These are phyloP conservation scores for Microctonus hyperodae DNA, from an alignment of 2,888 invertebrate species.

Conservation along the genomic window DNA sequence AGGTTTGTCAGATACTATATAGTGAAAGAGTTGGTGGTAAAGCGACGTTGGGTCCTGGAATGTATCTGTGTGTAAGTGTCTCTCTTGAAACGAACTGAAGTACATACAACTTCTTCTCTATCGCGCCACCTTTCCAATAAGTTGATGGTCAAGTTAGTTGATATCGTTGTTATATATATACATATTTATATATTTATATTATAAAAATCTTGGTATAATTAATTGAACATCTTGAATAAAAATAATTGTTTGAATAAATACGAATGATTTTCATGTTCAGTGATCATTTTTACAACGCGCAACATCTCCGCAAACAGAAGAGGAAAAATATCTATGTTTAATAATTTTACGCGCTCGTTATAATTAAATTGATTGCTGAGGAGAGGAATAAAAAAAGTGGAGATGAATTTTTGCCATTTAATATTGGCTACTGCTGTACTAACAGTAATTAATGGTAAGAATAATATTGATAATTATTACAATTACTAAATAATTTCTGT, in stretches of 20 bases:
- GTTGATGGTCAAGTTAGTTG: neutral
- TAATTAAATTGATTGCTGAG: neutral
- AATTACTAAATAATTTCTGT: neutral
- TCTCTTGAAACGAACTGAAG: neutral
- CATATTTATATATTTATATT: too few relatives aligned
- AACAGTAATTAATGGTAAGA: constrained; percentile 42
- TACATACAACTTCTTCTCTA: neutral
- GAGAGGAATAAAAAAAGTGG: neutral
- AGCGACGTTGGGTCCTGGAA: neutral
- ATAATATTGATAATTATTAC: neutral
- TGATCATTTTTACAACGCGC: neutral
- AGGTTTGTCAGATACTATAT: constrained; percentile 3
- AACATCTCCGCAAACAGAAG: neutral
- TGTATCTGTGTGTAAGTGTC: neutral
- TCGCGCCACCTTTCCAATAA: neutral
- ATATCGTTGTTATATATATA: neutral
- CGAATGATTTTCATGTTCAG: neutral
- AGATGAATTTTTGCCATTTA: constrained; percentile 42
- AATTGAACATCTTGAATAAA: neutral
- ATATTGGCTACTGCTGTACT: constrained; percentile 40
- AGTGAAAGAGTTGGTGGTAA: neutral
- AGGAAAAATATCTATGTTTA: neutral
- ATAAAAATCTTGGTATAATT: neutral
- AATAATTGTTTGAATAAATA: neutral
- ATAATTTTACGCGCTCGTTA: neutral